Evolutionary conservation across 2,888 invertebrate genomes (phyloP), one percentile per base, ranked within the genome.

Genomic region (Parnassius glacialis): DNA sequence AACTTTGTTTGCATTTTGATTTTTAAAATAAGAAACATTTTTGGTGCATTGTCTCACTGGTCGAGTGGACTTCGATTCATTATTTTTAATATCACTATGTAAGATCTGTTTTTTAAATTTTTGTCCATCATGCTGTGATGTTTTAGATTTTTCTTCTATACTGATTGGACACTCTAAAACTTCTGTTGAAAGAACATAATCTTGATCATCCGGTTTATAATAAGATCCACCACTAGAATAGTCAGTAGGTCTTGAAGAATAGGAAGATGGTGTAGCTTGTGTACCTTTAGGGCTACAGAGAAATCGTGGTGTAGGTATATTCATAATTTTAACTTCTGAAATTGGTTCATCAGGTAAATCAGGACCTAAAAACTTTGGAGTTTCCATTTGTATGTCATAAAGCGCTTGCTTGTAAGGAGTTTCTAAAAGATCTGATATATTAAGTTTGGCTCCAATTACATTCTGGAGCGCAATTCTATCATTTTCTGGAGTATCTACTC

Each of bases 211-310:
- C 0, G 94, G 94, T 65, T 93, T 92, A 70, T 94, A 94, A 71
- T 94, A 94, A 2, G 94, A 94, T 2, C 94, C 92, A 7, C 93
- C 90, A 61, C 93, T 93, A 10, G 94, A 94, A 77, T 93, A 93
- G 69, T 93, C 94, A 1, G 93, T 93, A 50, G 87, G 89, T 9
- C 91, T 81, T 41, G 90, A 90, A 11, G 85, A 84, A 72, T 87
- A 91, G 3, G 90, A 85, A 0, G 86, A 85, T 12, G 91, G 91
- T 2, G 92, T 92, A 42, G 84, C 78, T 62, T 80, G 76, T 0
- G 70, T 64, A 10, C 72, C 74, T 72, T 84, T 86, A n/a, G 88
- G 83, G 47, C 81, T 82, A 67, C 92, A 88, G 13, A 93, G 89
- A 74, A 93, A 89, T 64, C 86, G 84, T 9, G 94, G 94, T 1